Evolutionary conservation across 2,888 invertebrate species (phyloP), one percentile per base, ranked within the genome.

Genomic region (Mesorhabditis belari): DNA sequence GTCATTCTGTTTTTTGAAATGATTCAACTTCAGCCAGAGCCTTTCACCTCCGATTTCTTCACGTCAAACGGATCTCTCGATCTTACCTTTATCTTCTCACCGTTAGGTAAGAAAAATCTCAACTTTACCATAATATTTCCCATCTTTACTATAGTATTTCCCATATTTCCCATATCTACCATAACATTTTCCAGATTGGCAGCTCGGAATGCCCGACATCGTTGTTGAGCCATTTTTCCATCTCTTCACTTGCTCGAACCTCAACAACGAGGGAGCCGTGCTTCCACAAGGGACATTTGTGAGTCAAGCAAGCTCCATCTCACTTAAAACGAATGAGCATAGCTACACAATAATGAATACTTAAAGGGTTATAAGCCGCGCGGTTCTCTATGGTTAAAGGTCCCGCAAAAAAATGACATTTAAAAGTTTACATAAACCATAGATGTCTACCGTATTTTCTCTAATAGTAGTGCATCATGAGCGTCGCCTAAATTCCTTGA

Each of bases 281-380:
- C 58, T 76, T 9, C 78, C 78, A 2, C 58, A 66, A 12, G 70
- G 77, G 0, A 69, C 72, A 53, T 79, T 79, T 62, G 77, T 77
- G 53, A 64, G 71, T 62, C 21, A 17, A 4, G 5, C 17, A 21
- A 12, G 6, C 21, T 12, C 12, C 0, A 5, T 28, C n/a, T 55
- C n/a, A 5, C n/a, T 12, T 2, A 5, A 23, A 29, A 28, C 24
- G 3, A 55, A 21, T 52, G 12, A 21, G 19, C 12, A n/a, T 12
- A 12, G 12, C 12, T n/a, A 21, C 21, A n/a, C 12, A 12, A n/a
- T 17, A 21, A 12, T 17, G 19, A 52, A 12, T 52, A 12, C 12
- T n/a, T n/a, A 64, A 19, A 61, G 12, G 49, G 55, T 60, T 29
- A 26, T 17, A 9, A n/a, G n/a, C n/a, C n/a, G n/a, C n/a, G n/a